A percentile compares a stretch with the other conserved stretches of the same genome.
phyloP scores from a whole-genome alignment of 2,797 vertebrate genomes.

The Anguilla anguilla region DNA sequence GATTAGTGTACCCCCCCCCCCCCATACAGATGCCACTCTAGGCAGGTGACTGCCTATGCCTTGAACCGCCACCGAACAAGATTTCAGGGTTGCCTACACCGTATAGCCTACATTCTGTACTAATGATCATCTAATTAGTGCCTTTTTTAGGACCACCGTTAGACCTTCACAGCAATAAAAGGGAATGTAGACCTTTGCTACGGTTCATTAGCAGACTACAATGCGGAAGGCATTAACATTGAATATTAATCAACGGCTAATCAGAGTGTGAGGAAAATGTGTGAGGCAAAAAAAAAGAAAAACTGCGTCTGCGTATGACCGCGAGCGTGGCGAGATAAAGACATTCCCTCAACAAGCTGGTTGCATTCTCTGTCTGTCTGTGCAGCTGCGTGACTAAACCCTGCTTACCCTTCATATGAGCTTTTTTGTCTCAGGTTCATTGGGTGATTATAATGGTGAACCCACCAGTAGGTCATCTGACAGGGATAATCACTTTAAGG shows the following conservation, averaged over 20 bases:
- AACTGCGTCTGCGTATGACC: background rate
- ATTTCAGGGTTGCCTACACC: background rate
- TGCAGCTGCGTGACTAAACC: background rate
- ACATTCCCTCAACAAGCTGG: background rate
- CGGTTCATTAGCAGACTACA: background rate
- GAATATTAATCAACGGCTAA: background rate
- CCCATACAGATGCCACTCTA: no score
- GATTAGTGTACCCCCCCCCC: no score
- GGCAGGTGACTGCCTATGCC: no score
- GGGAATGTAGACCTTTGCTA: background rate
- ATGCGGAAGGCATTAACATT: background rate
- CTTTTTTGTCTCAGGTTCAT: constrained; percentile 9
- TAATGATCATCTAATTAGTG: background rate
- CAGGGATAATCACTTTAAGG: constrained; percentile 16
- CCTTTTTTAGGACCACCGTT: background rate
- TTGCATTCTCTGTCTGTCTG: background rate
- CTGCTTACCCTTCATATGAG: constrained; percentile 44
- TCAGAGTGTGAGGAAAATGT: background rate
- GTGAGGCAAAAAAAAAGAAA: background rate
- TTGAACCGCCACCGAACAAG: background rate
- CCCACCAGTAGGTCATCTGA: constrained; percentile 4
- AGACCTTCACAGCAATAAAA: background rate
- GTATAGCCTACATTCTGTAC: background rate
- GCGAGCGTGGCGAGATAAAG: background rate
- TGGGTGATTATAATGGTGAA: background rate